A percentile compares a stretch with the other conserved stretches of the same genome.
Conservation (phyloP, 2,797 vertebrate species). For the Phyllotis vaccarum region DNA sequence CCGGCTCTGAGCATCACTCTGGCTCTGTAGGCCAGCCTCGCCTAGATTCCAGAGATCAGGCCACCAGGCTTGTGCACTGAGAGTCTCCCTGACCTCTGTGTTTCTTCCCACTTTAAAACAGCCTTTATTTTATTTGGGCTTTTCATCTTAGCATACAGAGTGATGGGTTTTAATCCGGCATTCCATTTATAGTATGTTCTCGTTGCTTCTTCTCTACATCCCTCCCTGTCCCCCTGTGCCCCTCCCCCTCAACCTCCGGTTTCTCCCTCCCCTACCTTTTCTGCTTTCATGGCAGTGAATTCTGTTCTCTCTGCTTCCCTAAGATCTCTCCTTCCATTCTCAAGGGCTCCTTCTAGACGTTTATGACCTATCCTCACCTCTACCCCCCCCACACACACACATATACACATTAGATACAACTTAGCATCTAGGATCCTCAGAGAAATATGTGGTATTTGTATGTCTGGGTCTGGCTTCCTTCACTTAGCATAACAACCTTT, state of each 20-base stretch:
- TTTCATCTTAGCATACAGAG: background rate
- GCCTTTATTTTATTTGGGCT: background rate
- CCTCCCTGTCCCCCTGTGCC: no score
- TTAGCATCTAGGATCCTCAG: background rate
- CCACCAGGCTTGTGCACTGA: background rate
- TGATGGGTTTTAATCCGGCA: background rate
- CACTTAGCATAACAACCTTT: background rate
- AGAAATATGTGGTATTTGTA: background rate
- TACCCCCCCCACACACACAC: background rate
- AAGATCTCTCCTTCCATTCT: background rate
- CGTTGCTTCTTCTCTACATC: no score
- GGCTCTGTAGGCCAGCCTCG: background rate
- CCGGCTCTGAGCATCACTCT: no score
- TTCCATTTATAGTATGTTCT: background rate
- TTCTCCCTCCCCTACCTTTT: background rate
- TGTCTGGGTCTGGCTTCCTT: background rate
- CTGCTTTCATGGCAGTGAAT: background rate
- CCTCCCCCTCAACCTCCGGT: fast-evolving
- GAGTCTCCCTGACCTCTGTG: background rate
- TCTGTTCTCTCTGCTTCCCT: background rate
- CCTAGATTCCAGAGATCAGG: background rate
- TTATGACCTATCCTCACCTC: background rate
- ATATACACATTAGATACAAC: background rate
- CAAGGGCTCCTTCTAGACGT: background rate
- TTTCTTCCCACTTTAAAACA: background rate